Conservation (phyloP, 2,888 invertebrate species). For the Cryptocephalus moraei region DNA sequence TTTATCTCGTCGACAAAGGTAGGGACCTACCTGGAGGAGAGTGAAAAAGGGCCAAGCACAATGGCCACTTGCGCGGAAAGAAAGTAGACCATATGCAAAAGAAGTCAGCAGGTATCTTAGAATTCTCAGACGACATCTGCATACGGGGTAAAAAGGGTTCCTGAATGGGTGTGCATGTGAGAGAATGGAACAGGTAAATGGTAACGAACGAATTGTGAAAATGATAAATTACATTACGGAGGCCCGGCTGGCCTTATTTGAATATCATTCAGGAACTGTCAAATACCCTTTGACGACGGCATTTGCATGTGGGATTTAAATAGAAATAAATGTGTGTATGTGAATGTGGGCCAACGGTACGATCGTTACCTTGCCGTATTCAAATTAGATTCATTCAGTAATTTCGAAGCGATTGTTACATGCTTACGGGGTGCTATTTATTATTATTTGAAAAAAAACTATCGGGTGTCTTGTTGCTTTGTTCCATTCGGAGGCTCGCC, state of each 20-base stretch:
- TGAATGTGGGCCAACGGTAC: neutral
- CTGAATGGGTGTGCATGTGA: slow-evolving; percentile 20
- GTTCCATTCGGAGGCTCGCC: too few species aligned
- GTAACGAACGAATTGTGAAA: slow-evolving; percentile 33
- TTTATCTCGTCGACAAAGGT: slow-evolving; percentile 3
- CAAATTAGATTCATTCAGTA: slow-evolving; percentile 26
- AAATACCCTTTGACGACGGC: slow-evolving; percentile 31
- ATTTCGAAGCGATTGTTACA: slow-evolving; percentile 17
- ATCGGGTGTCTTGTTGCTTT: too few species aligned
- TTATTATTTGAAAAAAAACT: neutral
- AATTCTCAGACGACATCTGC: slow-evolving; percentile 29
- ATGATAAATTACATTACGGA: slow-evolving; percentile 29
- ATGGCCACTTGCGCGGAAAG: slow-evolving; percentile 15
- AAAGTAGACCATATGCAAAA: slow-evolving; percentile 30
- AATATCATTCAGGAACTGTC: slow-evolving; percentile 38
- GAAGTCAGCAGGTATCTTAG: slow-evolving; percentile 34
- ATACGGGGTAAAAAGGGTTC: slow-evolving; percentile 14
- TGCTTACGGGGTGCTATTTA: slow-evolving; percentile 13
- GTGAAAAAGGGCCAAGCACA: slow-evolving; percentile 4
- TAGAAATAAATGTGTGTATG: slow-evolving; percentile 7
- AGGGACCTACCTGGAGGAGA: slow-evolving; percentile 1
- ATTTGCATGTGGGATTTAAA: slow-evolving; percentile 31
- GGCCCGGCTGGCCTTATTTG: slow-evolving; percentile 30
- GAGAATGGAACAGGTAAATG: slow-evolving; percentile 24
- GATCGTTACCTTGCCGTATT: slow-evolving; percentile 18